Evolutionary conservation across 2,797 vertebrate genomes (phyloP).

Genomic region (Cynopterus sphinx): DNA sequence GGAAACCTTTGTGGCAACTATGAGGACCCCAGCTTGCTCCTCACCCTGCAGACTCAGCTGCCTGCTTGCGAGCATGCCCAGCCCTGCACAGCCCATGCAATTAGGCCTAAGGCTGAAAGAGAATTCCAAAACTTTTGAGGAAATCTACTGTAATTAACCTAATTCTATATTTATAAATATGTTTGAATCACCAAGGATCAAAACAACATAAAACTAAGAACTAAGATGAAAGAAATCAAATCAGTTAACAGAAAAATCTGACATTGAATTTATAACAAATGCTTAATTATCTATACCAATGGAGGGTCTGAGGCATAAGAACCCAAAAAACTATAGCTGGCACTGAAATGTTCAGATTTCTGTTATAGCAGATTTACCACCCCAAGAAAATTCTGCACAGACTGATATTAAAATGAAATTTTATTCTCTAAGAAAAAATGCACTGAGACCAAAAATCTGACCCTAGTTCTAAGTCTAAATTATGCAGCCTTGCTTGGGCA

Average conservation of each 20-base stretch:
- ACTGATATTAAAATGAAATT: not conserved
- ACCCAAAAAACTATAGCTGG: not conserved
- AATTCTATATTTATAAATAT: conserved; percentile 16
- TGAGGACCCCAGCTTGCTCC: not conserved
- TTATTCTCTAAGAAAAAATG: not conserved
- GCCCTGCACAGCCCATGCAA: not conserved
- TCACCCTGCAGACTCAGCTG: not conserved
- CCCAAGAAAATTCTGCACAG: not conserved
- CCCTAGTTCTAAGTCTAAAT: not conserved
- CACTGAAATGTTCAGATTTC: conserved; percentile 22
- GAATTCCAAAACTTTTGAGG: not conserved
- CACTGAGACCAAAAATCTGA: not conserved
- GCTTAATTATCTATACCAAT: not conserved
- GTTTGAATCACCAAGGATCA: not conserved
- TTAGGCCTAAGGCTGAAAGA: not conserved
- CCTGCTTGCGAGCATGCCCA: not conserved
- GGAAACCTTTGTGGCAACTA: not conserved
- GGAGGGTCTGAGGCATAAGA: not conserved
- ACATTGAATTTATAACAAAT: not conserved
- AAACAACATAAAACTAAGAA: conserved; percentile 27
- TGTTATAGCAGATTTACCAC: not conserved
- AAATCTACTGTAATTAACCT: not conserved
- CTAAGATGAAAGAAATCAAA: not conserved
- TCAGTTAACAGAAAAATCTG: not conserved
- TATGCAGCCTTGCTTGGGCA: not conserved